Evolutionary conservation across 30 jellyfish, hydroid and myxozoan species (phyloP).

Genomic region (Pseudorhiza aurosa): DNA sequence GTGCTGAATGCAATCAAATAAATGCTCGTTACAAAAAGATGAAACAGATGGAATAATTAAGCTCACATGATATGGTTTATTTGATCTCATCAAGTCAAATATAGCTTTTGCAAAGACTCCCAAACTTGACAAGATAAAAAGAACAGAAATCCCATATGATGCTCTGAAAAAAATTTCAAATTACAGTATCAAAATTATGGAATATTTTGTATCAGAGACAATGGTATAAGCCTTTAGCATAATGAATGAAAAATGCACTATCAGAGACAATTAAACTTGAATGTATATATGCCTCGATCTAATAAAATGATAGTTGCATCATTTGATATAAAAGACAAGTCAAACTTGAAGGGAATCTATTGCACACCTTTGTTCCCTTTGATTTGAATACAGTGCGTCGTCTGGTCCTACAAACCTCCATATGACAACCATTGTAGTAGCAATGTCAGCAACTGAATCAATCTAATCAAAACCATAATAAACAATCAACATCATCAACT

Average conservation of each 20-base stretch:
- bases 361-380: slow-evolving; percentile 56
- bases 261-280: no score
- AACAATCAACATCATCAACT: no score
- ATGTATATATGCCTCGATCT: no score
- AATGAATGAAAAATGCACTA: no score
- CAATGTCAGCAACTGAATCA: slow-evolving; percentile 76
- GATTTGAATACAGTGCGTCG: slow-evolving; percentile 41
- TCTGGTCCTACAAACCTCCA: slow-evolving; percentile 77
- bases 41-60: no score
- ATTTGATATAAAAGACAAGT: no score
- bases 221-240: no score
- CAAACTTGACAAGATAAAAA: slow-evolving; percentile 61
- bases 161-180: slow-evolving; percentile 50
- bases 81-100: slow-evolving; percentile 59
- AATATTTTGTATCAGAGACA: no score
- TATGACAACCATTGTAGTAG: slow-evolving; percentile 78
- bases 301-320: no score
- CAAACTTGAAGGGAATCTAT: no score
- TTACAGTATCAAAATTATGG: background rate
- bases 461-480: slow-evolving; percentile 25
- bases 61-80: slow-evolving; percentile 67
- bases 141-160: slow-evolving; percentile 45
- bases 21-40: no score
- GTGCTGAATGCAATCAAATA: no score
- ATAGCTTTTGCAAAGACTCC: slow-evolving; percentile 65